Evolutionary conservation across 1,140 invertebrate species (phyloP).

Genomic region (Bilobella aurantiaca): DNA sequence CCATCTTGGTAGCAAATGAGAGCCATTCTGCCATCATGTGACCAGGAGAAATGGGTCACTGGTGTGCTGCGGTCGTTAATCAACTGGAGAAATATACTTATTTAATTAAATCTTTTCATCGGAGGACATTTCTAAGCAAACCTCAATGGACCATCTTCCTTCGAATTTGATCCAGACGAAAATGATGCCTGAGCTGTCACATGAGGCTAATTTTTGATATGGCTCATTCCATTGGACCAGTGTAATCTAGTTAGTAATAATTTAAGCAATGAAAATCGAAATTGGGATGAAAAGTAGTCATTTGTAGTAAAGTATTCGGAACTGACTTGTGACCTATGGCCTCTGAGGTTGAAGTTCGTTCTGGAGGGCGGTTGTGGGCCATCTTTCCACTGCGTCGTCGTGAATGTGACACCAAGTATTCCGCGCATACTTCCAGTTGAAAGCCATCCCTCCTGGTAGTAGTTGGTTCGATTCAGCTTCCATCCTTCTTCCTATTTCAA

Average conservation of each 20-base stretch:
- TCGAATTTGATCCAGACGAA: constrained; percentile 99
- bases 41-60: constrained; percentile 78
- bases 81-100: background rate
- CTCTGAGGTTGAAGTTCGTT: constrained; percentile 94
- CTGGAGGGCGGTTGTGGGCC: constrained; percentile 61
- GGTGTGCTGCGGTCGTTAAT: constrained; percentile 96
- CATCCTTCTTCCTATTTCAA: constrained; percentile 65
- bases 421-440: constrained; percentile 88
- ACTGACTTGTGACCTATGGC: constrained; percentile 86
- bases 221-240: constrained; percentile 98
- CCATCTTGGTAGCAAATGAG: constrained; percentile 97
- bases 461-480: constrained; percentile 89
- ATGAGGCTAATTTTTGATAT: constrained; percentile 94
- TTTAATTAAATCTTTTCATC: background rate
- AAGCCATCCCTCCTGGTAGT: constrained; percentile 97
- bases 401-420: constrained; percentile 91
- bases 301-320: background rate
- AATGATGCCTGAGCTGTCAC: constrained; percentile 93
- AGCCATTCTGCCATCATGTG: constrained; percentile 94
- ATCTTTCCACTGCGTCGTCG: constrained; percentile 77
- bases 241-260: too few relatives aligned
- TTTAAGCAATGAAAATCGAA: constrained; percentile 7
- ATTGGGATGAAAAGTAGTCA: background rate
- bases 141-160: constrained; percentile 94
- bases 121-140: background rate